These are phyloP conservation scores for Julus scanicus DNA, from an alignment of 2,888 invertebrate species.

Conservation along the genomic window DNA sequence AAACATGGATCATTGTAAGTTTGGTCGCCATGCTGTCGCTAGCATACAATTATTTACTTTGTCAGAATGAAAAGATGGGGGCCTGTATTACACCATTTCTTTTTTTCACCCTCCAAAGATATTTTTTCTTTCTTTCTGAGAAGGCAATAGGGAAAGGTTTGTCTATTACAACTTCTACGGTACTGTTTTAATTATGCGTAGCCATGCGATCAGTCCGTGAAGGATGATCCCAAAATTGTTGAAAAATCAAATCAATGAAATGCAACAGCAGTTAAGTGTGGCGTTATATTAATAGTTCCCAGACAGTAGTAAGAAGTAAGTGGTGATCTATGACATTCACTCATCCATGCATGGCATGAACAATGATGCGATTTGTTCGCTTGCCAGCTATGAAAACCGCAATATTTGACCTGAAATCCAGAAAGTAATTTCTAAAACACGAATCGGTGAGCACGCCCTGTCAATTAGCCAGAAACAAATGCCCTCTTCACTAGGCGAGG, in stretches of 20 bases:
- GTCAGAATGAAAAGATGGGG: too few species aligned
- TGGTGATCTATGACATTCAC: constrained; percentile 10
- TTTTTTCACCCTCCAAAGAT: too few species aligned
- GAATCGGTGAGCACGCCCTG: constrained; percentile 1
- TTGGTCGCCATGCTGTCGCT: too few species aligned
- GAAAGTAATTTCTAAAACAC: not conserved
- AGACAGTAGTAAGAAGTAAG: not conserved
- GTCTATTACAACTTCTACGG: not conserved
- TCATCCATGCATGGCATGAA: constrained; percentile 17
- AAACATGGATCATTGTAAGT: too few species aligned
- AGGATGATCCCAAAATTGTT: constrained; percentile 6
- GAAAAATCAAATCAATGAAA: not conserved
- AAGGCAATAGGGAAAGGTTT: not conserved
- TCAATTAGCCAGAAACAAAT: constrained; percentile 13
- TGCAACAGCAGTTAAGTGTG: not conserved
- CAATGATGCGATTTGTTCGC: not conserved
- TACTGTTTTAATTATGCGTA: not conserved
- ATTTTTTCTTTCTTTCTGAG: too few species aligned
- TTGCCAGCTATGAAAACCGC: constrained; percentile 19
- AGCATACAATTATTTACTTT: too few species aligned
- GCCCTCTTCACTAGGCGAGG: not conserved
- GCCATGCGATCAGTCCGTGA: not conserved
- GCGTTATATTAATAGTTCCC: not conserved
- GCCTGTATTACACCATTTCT: too few species aligned
- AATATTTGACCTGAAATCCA: constrained; percentile 1